Evolutionary conservation across 1,140 invertebrate genomes (phyloP).

Genomic region (Heliothis virescens): DNA sequence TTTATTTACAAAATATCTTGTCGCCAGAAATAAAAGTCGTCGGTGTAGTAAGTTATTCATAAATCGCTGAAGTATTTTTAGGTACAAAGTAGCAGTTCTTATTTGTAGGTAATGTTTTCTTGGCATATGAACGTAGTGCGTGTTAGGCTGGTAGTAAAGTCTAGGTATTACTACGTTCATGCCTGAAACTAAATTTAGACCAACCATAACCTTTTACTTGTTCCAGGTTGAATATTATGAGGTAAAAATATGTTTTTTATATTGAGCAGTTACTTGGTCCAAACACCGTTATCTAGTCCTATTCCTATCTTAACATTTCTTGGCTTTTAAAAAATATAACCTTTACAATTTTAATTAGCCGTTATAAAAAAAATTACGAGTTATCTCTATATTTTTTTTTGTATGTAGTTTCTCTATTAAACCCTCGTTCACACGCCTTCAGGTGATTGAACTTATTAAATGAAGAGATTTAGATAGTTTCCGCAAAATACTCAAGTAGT

Average conservation of each 20-base stretch:
- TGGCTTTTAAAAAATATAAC: too few species aligned
- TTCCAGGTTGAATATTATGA: too few species aligned
- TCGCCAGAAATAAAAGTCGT: slow-evolving; percentile 16
- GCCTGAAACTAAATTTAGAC: too few species aligned
- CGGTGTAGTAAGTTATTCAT: not conserved
- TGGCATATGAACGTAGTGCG: not conserved
- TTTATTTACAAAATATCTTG: slow-evolving; percentile 30
- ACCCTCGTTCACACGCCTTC: not conserved
- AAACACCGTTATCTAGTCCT: too few species aligned
- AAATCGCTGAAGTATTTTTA: slow-evolving; percentile 10
- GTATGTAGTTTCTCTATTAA: not conserved
- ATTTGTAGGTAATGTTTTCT: slow-evolving; percentile 15
- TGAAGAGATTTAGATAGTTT: not conserved
- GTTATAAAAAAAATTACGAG: too few species aligned
- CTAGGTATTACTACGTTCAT: too few species aligned
- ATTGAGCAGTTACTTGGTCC: too few species aligned
- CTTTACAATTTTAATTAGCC: too few species aligned
- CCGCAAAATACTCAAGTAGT: not conserved
- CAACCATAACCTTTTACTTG: too few species aligned
- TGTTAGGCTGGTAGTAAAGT: too few species aligned
- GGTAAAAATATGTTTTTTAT: too few species aligned
- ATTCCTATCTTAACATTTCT: too few species aligned
- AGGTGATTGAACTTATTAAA: slow-evolving; percentile 11
- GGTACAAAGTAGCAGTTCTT: not conserved
- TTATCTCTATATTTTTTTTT: not conserved